Conservation (phyloP, 2,797 vertebrate genomes). For the Bradypodion ventrale region DNA sequence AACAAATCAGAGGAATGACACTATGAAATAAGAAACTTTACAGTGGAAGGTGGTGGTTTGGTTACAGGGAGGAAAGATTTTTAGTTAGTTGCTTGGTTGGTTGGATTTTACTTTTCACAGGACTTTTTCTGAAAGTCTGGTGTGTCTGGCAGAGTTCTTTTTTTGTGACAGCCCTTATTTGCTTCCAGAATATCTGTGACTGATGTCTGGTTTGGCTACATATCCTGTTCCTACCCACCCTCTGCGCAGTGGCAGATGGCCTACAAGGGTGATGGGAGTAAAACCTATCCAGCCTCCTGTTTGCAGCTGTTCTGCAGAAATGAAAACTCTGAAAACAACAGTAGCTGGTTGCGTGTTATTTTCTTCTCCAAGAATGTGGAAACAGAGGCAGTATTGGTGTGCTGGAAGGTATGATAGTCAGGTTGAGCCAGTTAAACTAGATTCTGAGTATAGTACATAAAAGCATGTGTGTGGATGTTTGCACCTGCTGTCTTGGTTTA, state of each 20-base stretch:
- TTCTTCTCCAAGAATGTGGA: no score
- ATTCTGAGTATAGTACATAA: no score
- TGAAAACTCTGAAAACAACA: neutral
- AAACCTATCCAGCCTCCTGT: neutral
- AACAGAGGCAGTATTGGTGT: no score
- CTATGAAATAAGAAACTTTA: no score
- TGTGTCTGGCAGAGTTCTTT: neutral
- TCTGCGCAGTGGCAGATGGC: slow-evolving; percentile 14
- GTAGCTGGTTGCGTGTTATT: neutral
- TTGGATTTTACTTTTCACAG: no score
- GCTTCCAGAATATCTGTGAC: slow-evolving; percentile 16
- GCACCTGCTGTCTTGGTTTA: no score
- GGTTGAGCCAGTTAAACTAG: no score
- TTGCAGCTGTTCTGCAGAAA: neutral
- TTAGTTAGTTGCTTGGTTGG: no score
- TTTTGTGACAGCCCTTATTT: neutral
- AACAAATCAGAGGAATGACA: no score
- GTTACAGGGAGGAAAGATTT: neutral
- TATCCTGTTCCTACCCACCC: neutral
- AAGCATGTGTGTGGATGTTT: no score
- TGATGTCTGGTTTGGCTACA: neutral
- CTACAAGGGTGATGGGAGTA: neutral
- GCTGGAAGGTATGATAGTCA: no score
- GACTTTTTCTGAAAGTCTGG: slow-evolving; percentile 14
- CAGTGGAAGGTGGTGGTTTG: neutral